Evolutionary conservation across 37 sponge, comb jelly and placozoan genomes (phyloP).

Genomic region (Cliona cf. orientalis): DNA sequence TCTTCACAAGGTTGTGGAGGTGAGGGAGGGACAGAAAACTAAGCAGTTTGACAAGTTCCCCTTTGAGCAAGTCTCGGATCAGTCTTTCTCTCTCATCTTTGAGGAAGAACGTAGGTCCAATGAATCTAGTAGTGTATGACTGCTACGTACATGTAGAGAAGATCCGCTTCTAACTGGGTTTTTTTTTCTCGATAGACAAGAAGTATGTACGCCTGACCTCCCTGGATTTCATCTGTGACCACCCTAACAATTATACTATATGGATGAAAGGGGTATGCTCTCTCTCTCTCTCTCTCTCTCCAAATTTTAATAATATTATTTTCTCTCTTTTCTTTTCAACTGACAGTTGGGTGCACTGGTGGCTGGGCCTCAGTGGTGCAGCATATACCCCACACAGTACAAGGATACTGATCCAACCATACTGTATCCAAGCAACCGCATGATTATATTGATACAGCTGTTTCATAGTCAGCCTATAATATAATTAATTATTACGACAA

Average conservation of each 20-base stretch:
- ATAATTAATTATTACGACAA: too few relatives aligned
- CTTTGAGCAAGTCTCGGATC: slow-evolving; percentile 56
- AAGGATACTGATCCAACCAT: slow-evolving; percentile 61
- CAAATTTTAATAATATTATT: not conserved
- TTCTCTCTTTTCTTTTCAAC: not conserved
- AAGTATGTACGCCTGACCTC: slow-evolving; percentile 66
- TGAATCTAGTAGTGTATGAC: not conserved
- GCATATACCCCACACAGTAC: slow-evolving; percentile 43
- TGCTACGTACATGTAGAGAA: not conserved
- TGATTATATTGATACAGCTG: too few relatives aligned
- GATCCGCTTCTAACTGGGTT: too few relatives aligned
- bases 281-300: slow-evolving; percentile 5
- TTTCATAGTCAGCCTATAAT: too few relatives aligned
- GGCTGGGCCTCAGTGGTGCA: slow-evolving; percentile 2
- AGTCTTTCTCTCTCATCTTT: slow-evolving; percentile 79
- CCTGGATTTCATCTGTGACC: slow-evolving; percentile 79
- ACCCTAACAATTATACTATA: slow-evolving; percentile 23
- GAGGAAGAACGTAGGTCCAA: slow-evolving; percentile 53
- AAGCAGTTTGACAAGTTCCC: slow-evolving; percentile 71
- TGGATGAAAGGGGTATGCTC: slow-evolving; percentile 77
- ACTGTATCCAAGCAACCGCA: slow-evolving; percentile 55
- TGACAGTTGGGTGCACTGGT: slow-evolving; percentile 1
- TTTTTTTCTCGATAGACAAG: slow-evolving; percentile 7
- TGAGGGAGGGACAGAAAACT: slow-evolving; percentile 72
- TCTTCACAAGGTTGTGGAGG: slow-evolving; percentile 60